A percentile compares a stretch with the other conserved stretches of the same genome.
Evolutionary conservation across 1,140 invertebrate species (phyloP).

Genomic region (Saccostrea glomerata): DNA sequence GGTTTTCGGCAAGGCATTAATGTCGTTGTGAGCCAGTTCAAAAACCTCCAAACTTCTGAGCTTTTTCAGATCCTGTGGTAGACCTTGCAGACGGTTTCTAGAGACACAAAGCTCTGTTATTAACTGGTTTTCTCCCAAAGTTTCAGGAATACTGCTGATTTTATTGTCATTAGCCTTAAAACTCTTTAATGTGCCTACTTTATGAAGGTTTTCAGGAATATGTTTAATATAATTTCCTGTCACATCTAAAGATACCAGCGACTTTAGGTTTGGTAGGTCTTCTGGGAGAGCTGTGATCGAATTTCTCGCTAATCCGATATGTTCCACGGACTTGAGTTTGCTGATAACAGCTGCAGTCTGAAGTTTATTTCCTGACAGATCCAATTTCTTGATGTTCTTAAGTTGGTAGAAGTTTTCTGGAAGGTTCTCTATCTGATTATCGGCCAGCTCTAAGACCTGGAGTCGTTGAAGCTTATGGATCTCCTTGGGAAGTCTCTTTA

Average conservation of each 20-base stretch:
- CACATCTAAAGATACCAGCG: conserved; percentile 66
- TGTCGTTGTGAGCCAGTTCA: conserved; percentile 64
- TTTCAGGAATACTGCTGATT: conserved; percentile 67
- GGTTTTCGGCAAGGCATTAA: conserved; percentile 69
- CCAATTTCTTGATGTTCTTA: conserved; percentile 62
- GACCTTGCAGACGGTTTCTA: conserved; percentile 70
- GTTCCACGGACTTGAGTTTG: conserved; percentile 61
- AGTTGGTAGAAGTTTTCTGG: conserved; percentile 71
- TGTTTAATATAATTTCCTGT: conserved; percentile 69
- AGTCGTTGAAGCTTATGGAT: conserved; percentile 64
- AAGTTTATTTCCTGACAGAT: conserved; percentile 71
- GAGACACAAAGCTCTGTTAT: conserved; percentile 69
- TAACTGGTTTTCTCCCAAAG: conserved; percentile 69
- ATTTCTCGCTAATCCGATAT: conserved; percentile 67
- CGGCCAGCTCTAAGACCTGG: conserved; percentile 65
- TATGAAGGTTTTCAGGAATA: conserved; percentile 68
- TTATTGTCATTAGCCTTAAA: conserved; percentile 68
- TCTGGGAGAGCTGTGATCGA: conserved; percentile 64
- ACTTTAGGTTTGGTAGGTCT: conserved; percentile 67
- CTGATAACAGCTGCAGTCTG: conserved; percentile 60
- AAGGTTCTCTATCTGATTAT: conserved; percentile 70
- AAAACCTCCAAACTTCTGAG: conserved; percentile 65
- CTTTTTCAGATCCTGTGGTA: conserved; percentile 71
- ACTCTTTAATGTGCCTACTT: conserved; percentile 69
- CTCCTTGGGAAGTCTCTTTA: conserved; percentile 66